Evolutionary conservation across 2,113 vertebrate species (phyloP).

Genomic region (Egretta garzetta): DNA sequence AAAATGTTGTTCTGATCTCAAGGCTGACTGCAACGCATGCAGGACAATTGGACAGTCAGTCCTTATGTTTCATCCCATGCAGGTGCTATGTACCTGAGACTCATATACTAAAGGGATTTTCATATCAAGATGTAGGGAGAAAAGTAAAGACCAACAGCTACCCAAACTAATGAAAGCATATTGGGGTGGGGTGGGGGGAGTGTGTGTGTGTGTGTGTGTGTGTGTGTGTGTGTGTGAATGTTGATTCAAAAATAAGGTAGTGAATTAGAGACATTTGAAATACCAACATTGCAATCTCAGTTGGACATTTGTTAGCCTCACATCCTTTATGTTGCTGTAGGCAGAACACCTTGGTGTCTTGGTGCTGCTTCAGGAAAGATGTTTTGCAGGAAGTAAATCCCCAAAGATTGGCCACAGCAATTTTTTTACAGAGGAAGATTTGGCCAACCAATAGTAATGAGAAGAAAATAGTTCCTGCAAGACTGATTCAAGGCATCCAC

Average conservation of each 20-base stretch:
- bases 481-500: neutral
- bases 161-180: neutral
- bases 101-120: neutral
- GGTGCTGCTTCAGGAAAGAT: neutral
- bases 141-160: neutral
- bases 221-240: neutral
- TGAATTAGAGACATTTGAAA: neutral
- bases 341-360: neutral
- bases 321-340: neutral
- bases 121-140: neutral
- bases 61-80: neutral
- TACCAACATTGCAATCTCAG: neutral
- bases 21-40: neutral
- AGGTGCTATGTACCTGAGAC: neutral
- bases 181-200: no score
- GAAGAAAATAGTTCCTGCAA: neutral
- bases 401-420: neutral
- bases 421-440: neutral
- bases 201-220: no score
- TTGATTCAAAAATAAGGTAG: neutral
- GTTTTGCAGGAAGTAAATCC: neutral
- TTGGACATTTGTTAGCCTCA: neutral
- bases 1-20: neutral
- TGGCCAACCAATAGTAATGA: neutral
- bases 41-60: neutral